Conservation (phyloP, 35 echinoderm and acorn worm species). For the Anneissia japonica region DNA sequence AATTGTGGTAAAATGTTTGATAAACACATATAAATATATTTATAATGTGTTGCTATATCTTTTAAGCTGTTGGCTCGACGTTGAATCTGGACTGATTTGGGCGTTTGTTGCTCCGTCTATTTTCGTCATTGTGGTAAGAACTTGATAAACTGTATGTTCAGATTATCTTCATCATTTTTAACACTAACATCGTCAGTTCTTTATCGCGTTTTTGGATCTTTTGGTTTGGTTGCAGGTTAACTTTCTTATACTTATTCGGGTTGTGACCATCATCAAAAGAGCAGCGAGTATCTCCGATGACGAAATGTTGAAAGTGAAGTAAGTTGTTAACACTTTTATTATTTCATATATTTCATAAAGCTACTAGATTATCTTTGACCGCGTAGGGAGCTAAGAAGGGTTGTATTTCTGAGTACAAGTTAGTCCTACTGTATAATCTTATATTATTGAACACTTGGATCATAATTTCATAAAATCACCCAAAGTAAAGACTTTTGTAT, state of each 20-base stretch:
- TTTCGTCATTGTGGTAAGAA: conserved; percentile 58
- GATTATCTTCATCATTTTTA: neutral
- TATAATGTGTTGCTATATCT: neutral
- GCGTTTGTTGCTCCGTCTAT: conserved; percentile 78
- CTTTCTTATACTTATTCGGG: conserved; percentile 24
- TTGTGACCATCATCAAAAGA: conserved; percentile 3
- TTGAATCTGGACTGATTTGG: conserved; percentile 61
- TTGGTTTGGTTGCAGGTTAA: neutral
- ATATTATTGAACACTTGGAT: no score
- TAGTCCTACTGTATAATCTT: no score
- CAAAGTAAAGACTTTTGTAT: no score
- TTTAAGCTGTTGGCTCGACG: conserved; percentile 69
- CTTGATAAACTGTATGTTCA: no score
- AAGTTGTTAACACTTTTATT: neutral
- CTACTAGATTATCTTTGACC: no score
- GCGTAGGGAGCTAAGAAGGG: no score
- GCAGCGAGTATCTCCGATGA: conserved; percentile 14
- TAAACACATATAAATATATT: neutral
- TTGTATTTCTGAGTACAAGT: no score
- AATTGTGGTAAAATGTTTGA: conserved; percentile 3
- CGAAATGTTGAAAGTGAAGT: neutral
- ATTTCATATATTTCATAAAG: no score
- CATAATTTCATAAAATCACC: no score
- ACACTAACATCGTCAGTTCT: neutral
- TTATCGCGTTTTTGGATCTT: neutral